Evolutionary conservation across 2,797 vertebrate genomes (phyloP), one percentile per base, ranked within the genome.

Genomic region (Schizopygopsis malacanthus): DNA sequence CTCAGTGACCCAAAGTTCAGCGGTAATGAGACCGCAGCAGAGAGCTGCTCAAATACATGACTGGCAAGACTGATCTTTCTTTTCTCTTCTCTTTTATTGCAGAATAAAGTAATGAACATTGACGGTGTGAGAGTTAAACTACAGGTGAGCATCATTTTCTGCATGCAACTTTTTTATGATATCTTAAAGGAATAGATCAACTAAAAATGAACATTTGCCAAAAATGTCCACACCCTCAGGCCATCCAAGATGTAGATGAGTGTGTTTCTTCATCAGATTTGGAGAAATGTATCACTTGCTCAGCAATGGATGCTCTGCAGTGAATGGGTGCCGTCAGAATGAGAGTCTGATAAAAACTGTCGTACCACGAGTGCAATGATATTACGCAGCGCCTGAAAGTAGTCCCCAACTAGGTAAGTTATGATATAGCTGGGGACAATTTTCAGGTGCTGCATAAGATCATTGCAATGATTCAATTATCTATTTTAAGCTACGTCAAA

Each of bases 91-190:
- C 16, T 37, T 85, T 13, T 52, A 9, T 76, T 96, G 84, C 95
- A 96, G 96, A 97, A 97, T 85, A 97, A 97, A 91, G 95, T 96
- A 86, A 83, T 97, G 92, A 95, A 93, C 0, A 96, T 97, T 89
- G 96, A 97, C 1, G 95, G 95, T 0, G 91, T 94, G 90, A 96
- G 96, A 89, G 95, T 97, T 82, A 96, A 96, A 91, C 88, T 97
- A 72, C 96, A 97, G 96, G 96, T 97, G 90, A 10, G 92, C 13
- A 18, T 33, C 18, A 22, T 84, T 52, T 83, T 41, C n/a, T 22
- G 0, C 4, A 28, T 54, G 4, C 22, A 67, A 28, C 16, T 54
- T 43, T 67, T 13, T 20, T 52, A 78, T 41, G 16, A 54, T 20
- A 3, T 33, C 25, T 52, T 20, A 33, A 63, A 63, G 25, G 4